These are phyloP conservation scores for Plecotus auritus DNA, from an alignment of 2,113 vertebrate genomes.

Conservation along the genomic window DNA sequence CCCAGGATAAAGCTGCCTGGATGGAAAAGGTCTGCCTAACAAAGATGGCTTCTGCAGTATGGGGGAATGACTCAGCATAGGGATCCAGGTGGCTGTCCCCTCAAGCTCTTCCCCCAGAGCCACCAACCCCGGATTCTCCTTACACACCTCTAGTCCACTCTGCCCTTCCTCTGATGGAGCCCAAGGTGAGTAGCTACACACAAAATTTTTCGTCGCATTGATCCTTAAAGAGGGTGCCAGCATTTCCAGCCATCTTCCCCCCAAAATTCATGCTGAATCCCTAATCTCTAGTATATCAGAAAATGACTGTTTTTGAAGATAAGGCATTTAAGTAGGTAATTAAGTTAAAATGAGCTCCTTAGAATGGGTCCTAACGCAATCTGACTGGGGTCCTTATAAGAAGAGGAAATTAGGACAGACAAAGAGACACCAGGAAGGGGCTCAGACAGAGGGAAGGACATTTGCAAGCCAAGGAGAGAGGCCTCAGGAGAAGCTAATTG, in stretches of 20 bases:
- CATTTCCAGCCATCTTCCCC: background rate
- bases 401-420: background rate
- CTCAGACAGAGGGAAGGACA: fast-evolving
- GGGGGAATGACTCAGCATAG: too few relatives aligned
- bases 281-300: background rate
- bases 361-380: background rate
- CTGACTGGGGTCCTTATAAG: background rate
- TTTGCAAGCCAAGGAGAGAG: background rate
- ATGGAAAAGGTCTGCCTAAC: too few relatives aligned
- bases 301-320: background rate
- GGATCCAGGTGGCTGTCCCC: too few relatives aligned
- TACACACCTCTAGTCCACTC: too few relatives aligned
- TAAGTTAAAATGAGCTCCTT: background rate
- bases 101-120: too few relatives aligned
- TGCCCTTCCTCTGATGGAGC: too few relatives aligned
- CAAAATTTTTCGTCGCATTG: too few relatives aligned
- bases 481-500: background rate
- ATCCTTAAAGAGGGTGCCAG: too few relatives aligned
- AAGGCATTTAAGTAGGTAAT: background rate
- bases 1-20: too few relatives aligned
- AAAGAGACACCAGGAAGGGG: background rate
- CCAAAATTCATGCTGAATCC: background rate
- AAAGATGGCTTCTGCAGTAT: too few relatives aligned
- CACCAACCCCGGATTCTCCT: too few relatives aligned
- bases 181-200: too few relatives aligned